These are phyloP conservation scores for Cyphomyrus plagiostoma DNA, from an alignment of 2,113 vertebrate genomes.

Conservation along the genomic window DNA sequence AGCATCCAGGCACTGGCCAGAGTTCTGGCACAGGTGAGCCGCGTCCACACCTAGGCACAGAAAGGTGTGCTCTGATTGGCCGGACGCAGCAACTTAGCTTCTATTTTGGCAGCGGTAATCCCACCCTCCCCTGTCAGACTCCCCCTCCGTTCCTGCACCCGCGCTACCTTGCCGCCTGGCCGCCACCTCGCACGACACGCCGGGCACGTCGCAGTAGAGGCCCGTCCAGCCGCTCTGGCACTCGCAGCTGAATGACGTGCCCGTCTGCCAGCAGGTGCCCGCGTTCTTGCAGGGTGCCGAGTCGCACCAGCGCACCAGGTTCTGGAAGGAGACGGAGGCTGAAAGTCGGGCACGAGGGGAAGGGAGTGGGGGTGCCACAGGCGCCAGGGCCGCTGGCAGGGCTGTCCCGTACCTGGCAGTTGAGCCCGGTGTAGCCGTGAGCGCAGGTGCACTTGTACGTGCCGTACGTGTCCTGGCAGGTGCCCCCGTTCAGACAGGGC, in stretches of 20 bases:
- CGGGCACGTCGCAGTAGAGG: conserved; percentile 86
- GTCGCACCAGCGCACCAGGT: conserved; percentile 85
- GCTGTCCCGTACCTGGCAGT: conserved; percentile 86
- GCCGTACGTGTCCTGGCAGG: conserved; percentile 89
- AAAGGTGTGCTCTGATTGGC: neutral
- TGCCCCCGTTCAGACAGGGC: conserved; percentile 85
- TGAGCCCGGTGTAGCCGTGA: conserved; percentile 85
- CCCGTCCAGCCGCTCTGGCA: conserved; percentile 86
- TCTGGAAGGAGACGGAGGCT: conserved; percentile 51
- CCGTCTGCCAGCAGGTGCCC: conserved; percentile 82
- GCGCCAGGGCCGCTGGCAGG: neutral
- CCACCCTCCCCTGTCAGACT: neutral
- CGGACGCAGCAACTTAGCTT: neutral
- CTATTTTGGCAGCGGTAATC: neutral
- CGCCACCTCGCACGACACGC: conserved; percentile 89
- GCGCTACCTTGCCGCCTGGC: conserved; percentile 77
- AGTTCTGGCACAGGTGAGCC: conserved; percentile 74
- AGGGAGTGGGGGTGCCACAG: neutral
- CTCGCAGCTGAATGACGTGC: conserved; percentile 76
- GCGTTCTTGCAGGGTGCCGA: conserved; percentile 85
- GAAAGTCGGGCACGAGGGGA: neutral
- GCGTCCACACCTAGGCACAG: conserved; percentile 51
- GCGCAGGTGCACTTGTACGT: conserved; percentile 89
- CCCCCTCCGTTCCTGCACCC: neutral
- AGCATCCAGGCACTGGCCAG: conserved; percentile 76